phyloP scores from a whole-genome alignment of 1,140 invertebrate species.

The Grapholita molesta region DNA sequence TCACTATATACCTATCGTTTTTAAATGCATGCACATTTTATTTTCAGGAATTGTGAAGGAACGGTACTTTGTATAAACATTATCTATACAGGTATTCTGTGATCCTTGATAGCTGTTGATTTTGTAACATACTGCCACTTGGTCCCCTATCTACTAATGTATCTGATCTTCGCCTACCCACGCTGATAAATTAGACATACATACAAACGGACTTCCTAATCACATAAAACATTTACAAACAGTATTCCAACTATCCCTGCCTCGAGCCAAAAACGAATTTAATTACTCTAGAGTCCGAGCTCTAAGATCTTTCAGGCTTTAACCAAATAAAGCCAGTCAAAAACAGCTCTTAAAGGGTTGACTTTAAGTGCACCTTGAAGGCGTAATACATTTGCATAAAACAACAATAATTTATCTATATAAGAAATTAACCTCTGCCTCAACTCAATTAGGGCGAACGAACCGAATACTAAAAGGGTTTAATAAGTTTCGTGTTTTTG shows the following conservation, averaged over 20 bases:
- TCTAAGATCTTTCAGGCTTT: conserved; percentile 11
- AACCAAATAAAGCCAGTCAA: neutral
- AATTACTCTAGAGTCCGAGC: conserved; percentile 65
- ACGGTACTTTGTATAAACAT: no score
- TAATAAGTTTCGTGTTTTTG: conserved; percentile 44
- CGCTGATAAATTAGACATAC: conserved; percentile 1
- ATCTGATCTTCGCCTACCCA: neutral
- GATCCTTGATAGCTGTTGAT: neutral
- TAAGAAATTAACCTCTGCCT: conserved; percentile 68
- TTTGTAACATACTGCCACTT: neutral
- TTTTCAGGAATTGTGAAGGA: no score
- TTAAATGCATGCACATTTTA: no score
- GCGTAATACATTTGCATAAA: conserved; percentile 66
- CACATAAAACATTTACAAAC: conserved; percentile 59
- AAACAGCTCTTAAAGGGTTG: neutral
- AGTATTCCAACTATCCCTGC: conserved; percentile 43
- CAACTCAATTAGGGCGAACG: conserved; percentile 63
- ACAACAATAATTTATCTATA: conserved; percentile 69
- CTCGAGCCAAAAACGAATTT: conserved; percentile 55
- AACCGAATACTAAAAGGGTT: conserved; percentile 60
- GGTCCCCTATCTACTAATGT: neutral
- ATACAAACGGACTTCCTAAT: conserved; percentile 50
- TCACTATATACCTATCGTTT: no score
- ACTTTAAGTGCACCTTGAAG: neutral
- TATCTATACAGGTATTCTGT: neutral